Percentiles rank a stretch among this genome's conserved stretches.
phyloP scores from a whole-genome alignment of 1,140 invertebrate genomes.

The Apis laboriosa region DNA sequence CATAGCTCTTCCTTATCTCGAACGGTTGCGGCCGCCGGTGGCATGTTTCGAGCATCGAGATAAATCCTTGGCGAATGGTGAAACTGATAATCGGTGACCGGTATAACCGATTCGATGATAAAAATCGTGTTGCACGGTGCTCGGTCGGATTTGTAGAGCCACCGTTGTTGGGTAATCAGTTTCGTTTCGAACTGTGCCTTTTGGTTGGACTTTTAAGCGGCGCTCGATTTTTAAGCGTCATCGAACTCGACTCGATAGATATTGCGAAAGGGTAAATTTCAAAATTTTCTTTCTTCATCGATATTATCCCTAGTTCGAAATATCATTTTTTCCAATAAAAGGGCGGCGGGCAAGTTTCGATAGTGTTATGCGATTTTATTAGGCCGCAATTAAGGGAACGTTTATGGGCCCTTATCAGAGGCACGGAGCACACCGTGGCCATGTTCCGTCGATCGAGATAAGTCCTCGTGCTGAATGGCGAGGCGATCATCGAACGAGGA shows the following conservation, averaged over 20 bases:
- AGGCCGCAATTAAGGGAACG: slow-evolving; percentile 38
- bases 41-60: slow-evolving; percentile 69
- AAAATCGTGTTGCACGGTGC: slow-evolving; percentile 22
- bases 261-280: too few relatives aligned
- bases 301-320: background rate
- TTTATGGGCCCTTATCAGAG: slow-evolving; percentile 37
- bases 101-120: slow-evolving; percentile 39
- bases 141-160: slow-evolving; percentile 34
- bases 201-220: background rate
- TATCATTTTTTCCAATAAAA: background rate
- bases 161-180: slow-evolving; percentile 26
- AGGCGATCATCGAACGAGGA: slow-evolving; percentile 61
- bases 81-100: slow-evolving; percentile 70
- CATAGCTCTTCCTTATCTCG: slow-evolving; percentile 60
- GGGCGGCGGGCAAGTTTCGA: background rate
- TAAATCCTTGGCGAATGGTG: slow-evolving; percentile 73
- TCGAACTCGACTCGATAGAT: background rate
- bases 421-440: slow-evolving; percentile 3
- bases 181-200: background rate
- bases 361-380: slow-evolving; percentile 33
- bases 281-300: background rate
- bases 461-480: slow-evolving; percentile 67
- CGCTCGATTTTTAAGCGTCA: slow-evolving; percentile 17
- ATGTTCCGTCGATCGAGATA: slow-evolving; percentile 69
- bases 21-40: slow-evolving; percentile 34